These are phyloP conservation scores for Drosophila lacertosa DNA, from an alignment of 1,140 invertebrate species.

Conservation along the genomic window DNA sequence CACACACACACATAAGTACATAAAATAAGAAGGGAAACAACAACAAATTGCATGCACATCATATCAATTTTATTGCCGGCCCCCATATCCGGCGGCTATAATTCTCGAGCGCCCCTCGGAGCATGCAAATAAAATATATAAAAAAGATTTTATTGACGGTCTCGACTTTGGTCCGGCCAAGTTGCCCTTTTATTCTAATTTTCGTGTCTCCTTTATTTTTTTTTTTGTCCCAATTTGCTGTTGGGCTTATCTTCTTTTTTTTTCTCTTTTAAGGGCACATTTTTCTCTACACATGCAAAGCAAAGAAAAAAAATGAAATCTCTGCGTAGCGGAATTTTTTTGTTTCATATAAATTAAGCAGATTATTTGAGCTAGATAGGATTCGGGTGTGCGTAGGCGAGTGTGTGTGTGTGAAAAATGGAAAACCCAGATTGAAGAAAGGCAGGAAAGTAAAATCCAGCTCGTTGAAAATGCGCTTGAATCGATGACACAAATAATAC, in stretches of 20 bases:
- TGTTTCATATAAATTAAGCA: conserved; percentile 71
- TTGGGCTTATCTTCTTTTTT: conserved; percentile 46
- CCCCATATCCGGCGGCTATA: conserved; percentile 43
- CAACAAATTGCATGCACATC: conserved; percentile 66
- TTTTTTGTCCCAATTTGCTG: conserved; percentile 17
- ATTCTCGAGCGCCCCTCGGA: conserved; percentile 30
- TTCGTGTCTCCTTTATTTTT: conserved; percentile 47
- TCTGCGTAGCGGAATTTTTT: conserved; percentile 20
- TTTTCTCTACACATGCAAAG: conserved; percentile 25
- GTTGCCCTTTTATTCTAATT: conserved; percentile 60
- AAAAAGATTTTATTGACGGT: conserved; percentile 69
- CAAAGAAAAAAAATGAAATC: conserved; percentile 23
- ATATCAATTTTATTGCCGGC: conserved; percentile 69
- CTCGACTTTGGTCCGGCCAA: conserved; percentile 16
- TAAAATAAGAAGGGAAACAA: conserved; percentile 8
- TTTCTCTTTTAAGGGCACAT: conserved; percentile 18
- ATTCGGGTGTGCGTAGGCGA: conserved; percentile 25
- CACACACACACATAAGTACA: neutral
- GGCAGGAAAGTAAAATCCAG: conserved; percentile 8
- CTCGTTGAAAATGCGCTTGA: conserved; percentile 27
- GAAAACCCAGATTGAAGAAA: conserved; percentile 11
- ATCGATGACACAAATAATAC: conserved; percentile 80
- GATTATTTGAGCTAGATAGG: conserved; percentile 71
- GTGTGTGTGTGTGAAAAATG: conserved; percentile 24
- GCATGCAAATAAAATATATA: conserved; percentile 61